Base-by-base conservation (phyloP, 2,113 vertebrate species). In the Pollimyrus isidori region DNA sequence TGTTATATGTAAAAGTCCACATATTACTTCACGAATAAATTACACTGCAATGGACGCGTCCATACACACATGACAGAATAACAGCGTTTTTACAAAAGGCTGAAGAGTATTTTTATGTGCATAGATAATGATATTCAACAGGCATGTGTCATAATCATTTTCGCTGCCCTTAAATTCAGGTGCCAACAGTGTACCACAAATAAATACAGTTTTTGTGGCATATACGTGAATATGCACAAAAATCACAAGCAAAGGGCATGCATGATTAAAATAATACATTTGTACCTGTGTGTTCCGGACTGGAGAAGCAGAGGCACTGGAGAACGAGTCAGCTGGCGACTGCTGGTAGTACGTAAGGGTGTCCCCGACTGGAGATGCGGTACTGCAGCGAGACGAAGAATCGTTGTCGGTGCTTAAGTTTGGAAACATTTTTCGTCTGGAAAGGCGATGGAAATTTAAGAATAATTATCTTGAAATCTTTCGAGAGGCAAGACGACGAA, bases 201-300 rank as follows among this genome's bases (percentile, higher is more conserved):
- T 86, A 42, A 52, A 26, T 93, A 93, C 93, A 91, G 92, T 93
- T 48, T 62, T n/a, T 89, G 30, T 53, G 50, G 49, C 26, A 39
- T 48, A 39, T 48, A 9, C 26, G 46, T 53, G 62, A 23, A n/a
- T 46, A 30, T 26, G 30, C 26, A 30, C 23, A 86, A 56, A n/a
- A 23, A 86, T 48, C 30, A 88, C 30, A 56, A 86, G 85, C 21
- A 88, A 21, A 56, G 76, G 65, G 45, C 85, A 87, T 42, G 86
- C 52, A 89, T 7, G 69, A 92, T 88, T 53, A 92, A 89, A 83
- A 91, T 69, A 39, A 91, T 89, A 69, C 87, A 87, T 89, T 86
- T 96, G 96, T 96, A 99, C 98, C 98, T 98, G 97, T 90, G 88
- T 94, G 94, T 89, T 94, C 90, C 96, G 97, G 91, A 96, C 95